Conservation (phyloP, 2,888 invertebrate species). For the Strigamia transsilvanica region DNA sequence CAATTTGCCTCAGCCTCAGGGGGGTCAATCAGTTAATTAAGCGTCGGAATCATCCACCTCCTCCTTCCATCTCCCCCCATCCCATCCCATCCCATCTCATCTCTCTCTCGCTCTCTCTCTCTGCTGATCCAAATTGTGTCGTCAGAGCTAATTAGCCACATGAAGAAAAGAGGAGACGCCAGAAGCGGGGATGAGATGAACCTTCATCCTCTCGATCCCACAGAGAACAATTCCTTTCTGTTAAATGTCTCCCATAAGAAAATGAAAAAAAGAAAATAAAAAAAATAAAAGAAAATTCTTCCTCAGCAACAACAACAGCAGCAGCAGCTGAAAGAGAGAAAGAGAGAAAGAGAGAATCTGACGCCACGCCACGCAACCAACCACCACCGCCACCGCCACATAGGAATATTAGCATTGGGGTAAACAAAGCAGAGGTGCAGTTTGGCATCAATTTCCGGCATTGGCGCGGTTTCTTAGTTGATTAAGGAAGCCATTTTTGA, state of each 20-base stretch:
- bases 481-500: too few relatives aligned
- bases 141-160: conserved; percentile 44
- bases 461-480: too few relatives aligned
- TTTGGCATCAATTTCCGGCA: too few relatives aligned
- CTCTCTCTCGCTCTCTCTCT: not conserved
- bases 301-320: not conserved
- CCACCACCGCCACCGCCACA: too few relatives aligned
- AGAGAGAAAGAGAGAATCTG: too few relatives aligned
- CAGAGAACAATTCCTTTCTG: conserved; percentile 27
- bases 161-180: conserved; percentile 5
- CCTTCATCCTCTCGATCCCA: conserved; percentile 21
- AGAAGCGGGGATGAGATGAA: not conserved
- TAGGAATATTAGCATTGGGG: too few relatives aligned
- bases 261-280: not conserved
- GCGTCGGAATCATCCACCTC: conserved; percentile 23
- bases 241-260: conserved; percentile 27
- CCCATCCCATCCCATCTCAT: not conserved
- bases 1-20: conserved; percentile 36
- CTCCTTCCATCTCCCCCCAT: not conserved
- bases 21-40: conserved; percentile 49
- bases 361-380: not conserved
- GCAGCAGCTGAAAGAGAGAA: conserved; percentile 15
- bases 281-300: not conserved
- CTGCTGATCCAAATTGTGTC: conserved; percentile 44
- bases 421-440: too few relatives aligned